Conservation (phyloP, 2,888 invertebrate genomes). For the Spatulosminthurus flaviceps region DNA sequence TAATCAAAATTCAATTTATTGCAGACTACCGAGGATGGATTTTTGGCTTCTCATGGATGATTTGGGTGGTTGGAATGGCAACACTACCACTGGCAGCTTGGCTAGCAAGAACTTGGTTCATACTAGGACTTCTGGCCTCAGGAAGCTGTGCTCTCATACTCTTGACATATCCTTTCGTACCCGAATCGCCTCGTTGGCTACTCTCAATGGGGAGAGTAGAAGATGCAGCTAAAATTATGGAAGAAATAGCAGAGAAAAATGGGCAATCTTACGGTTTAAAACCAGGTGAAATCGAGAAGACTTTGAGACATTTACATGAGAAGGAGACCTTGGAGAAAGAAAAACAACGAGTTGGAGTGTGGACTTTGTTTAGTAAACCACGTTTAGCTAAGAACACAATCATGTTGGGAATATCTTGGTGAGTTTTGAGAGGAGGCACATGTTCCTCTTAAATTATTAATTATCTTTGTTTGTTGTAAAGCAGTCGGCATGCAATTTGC, state of each 20-base stretch:
- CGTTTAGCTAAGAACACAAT: conserved; percentile 58
- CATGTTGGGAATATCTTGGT: conserved; percentile 56
- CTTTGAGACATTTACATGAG: conserved; percentile 32
- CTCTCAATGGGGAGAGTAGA: conserved; percentile 58
- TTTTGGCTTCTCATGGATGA: conserved; percentile 39
- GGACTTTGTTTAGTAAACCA: conserved; percentile 52
- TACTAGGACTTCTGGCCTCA: conserved; percentile 63
- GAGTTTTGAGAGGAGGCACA: background rate
- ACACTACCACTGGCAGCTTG: conserved; percentile 64
- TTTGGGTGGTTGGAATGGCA: conserved; percentile 64
- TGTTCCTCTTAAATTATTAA: no score
- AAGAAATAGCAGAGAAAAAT: conserved; percentile 55
- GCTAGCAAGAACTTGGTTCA: conserved; percentile 63
- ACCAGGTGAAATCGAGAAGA: conserved; percentile 9
- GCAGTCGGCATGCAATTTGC: no score
- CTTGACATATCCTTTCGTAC: conserved; percentile 58
- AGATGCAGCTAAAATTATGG: conserved; percentile 51
- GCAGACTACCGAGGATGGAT: conserved; percentile 53
- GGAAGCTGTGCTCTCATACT: conserved; percentile 59
- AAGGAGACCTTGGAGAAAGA: conserved; percentile 32
- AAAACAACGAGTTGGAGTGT: conserved; percentile 39
- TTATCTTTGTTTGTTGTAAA: no score
- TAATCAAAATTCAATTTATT: conserved; percentile 10
- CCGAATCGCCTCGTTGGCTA: conserved; percentile 64
- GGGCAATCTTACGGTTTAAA: conserved; percentile 45